phyloP scores from a whole-genome alignment of 2,797 vertebrate genomes.

The Oreortyx pictus region DNA sequence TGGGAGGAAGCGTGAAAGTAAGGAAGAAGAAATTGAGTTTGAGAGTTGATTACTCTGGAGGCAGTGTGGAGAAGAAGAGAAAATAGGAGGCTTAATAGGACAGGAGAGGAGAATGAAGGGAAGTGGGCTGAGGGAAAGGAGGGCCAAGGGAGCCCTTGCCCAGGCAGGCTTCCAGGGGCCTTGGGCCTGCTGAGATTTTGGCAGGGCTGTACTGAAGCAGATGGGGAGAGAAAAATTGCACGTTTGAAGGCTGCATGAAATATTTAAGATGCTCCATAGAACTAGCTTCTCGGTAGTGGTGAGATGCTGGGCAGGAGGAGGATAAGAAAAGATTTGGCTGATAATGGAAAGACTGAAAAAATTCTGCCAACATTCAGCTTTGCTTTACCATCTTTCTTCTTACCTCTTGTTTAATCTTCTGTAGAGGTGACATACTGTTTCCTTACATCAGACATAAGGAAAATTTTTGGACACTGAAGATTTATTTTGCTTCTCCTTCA shows the following conservation, averaged over 20 bases:
- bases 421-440: neutral
- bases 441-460: neutral
- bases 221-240: neutral
- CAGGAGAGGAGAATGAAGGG: neutral
- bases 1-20: accelerated
- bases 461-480: neutral
- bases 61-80: neutral
- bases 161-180: neutral
- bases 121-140: neutral
- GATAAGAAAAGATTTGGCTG: neutral
- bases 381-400: neutral
- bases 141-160: neutral
- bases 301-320: neutral
- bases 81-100: neutral
- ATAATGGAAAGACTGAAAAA: neutral
- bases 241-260: conserved; percentile 23
- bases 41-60: neutral
- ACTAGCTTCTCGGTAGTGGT: neutral
- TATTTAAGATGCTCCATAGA: conserved; percentile 29
- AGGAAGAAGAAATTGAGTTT: neutral
- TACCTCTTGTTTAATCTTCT: neutral
- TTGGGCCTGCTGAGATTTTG: neutral
- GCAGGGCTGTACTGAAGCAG: neutral
- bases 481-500: neutral
- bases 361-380: neutral